Evolutionary conservation across 92 coral and sea anemone species (phyloP), one percentile per base, ranked within the genome.

Genomic region (Bergia sp.): DNA sequence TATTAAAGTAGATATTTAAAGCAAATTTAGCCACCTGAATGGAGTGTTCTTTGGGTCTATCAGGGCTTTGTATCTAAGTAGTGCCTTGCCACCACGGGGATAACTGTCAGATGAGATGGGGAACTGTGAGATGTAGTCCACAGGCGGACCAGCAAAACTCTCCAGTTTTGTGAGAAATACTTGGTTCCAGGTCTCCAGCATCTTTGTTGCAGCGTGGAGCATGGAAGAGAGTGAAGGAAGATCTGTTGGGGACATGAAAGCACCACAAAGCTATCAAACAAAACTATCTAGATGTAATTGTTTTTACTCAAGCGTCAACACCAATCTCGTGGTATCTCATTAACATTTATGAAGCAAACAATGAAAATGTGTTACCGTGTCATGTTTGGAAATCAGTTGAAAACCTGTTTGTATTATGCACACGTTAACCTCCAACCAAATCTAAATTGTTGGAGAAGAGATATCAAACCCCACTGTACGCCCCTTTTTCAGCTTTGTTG

Each of bases 31-130:
- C 77, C 43, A 96, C 99, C 98, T 95, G 92, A 96, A 97, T 21
- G 99, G 99, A 37, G 99, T 97, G 84, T 97, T 97, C 79, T 87
- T 88, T 38, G 99, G 98, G 81, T 97, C 99, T 89, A 92, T 83
- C 50, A 97, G 93, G 29, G 99, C 99, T 88, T 97, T 97, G 87
- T 94, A 96, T 92, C 98, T 92, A 88, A 97, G 90, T 50, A 97
- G 89, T 9, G 99, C 98, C 75, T 93, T 96, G 83, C 99, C 99
- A 2, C 99, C 99, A 38, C 99, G 91, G 29, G 98, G 95, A 47
- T 90, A 96, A 11, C 96, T 94, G 80, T 97, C 99, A 67, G 91
- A 89, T 71, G 92, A 91, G 92, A 97, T 94, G 64, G 99, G 94
- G 79, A 96, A 96, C 88, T 93, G 98, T 39, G 96, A 93, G 61